Base-by-base conservation (phyloP, 2,888 invertebrate species). In the Melieria crassipennis region DNA sequence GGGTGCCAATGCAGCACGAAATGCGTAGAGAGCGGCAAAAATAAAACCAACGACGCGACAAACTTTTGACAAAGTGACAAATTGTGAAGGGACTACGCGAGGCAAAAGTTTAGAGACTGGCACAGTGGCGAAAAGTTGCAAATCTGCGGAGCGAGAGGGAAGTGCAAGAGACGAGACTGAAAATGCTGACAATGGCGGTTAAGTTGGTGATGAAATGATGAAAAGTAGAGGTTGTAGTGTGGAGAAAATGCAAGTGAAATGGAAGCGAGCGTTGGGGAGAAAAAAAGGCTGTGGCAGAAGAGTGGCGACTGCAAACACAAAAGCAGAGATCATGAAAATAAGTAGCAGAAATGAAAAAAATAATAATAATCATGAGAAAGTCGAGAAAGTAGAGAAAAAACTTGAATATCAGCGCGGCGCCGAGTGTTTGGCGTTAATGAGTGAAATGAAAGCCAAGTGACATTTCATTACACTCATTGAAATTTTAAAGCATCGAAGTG, bases 31-130 rank as follows among this genome's bases (percentile, higher is more conserved):
- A n/a, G 13, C 16, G 11, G 30, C 4, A 16, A 30, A 56, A 55
- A 62, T 48, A n/a, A 6, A 55, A 46, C 60, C 65, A 46, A 64
- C 58, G 46, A 64, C 42, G 61, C 46, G 60, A 58, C 55, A 68
- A 73, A 70, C 64, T 70, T 69, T 63, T 70, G 70, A 70, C 67
- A 67, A 73, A 73, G 70, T 70, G 70, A 63, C 73, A 70, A 73
- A 58, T 70, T 70, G 70, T 52, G 61, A 69, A 62, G 63, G 52
- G 55, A 42, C 47, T 42, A 56, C 56, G 63, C 56, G 63, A 30
- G 48, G 48, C 63, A 56, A 50, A 11, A 10, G 47, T 62, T 62
- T 69, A 47, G 16, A 16, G 30, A 30, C 30, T 1, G 30, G 30
- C 30, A 30, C 30, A 30, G 30, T 30, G 30, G 30, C 3, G 30